A percentile compares a stretch with the other conserved stretches of the same genome.
phyloP scores from a whole-genome alignment of 1,140 invertebrate genomes.

The Papilio glaucus region DNA sequence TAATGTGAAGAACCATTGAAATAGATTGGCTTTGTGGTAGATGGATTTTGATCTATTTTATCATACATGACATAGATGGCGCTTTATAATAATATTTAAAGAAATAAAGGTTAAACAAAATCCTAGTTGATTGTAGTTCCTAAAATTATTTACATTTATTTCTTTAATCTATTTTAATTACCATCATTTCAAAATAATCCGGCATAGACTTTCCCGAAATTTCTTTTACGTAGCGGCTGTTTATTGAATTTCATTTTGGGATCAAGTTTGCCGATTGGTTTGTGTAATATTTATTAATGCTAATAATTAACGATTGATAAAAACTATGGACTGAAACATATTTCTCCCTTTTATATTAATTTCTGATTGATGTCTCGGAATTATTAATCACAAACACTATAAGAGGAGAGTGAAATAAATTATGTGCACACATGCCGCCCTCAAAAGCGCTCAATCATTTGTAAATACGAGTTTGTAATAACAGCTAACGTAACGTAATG shows the following conservation, averaged over 20 bases:
- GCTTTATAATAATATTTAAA: not conserved
- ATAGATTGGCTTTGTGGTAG: slow-evolving; percentile 2
- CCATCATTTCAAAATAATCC: too few species aligned
- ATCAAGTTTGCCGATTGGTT: too few species aligned
- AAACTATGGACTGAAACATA: not conserved
- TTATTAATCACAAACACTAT: not conserved
- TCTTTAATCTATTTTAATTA: too few species aligned
- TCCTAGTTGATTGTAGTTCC: not conserved
- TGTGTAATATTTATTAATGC: too few species aligned
- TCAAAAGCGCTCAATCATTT: slow-evolving; percentile 47
- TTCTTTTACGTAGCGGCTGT: slow-evolving; percentile 35
- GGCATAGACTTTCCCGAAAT: too few species aligned
- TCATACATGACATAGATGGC: slow-evolving; percentile 29
- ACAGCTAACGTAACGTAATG: slow-evolving; percentile 38
- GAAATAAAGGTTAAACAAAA: not conserved
- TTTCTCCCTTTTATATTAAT: not conserved
- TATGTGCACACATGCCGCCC: slow-evolving; percentile 61
- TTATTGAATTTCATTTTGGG: slow-evolving; percentile 43
- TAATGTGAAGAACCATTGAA: slow-evolving; percentile 7
- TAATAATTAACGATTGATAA: too few species aligned
- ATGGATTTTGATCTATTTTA: not conserved
- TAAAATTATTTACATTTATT: not conserved
- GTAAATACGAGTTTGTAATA: slow-evolving; percentile 43
- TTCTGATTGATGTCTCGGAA: not conserved
- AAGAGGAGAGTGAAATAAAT: slow-evolving; percentile 56